Evolutionary conservation across 1,140 invertebrate genomes (phyloP).

Genomic region (Physella acuta): DNA sequence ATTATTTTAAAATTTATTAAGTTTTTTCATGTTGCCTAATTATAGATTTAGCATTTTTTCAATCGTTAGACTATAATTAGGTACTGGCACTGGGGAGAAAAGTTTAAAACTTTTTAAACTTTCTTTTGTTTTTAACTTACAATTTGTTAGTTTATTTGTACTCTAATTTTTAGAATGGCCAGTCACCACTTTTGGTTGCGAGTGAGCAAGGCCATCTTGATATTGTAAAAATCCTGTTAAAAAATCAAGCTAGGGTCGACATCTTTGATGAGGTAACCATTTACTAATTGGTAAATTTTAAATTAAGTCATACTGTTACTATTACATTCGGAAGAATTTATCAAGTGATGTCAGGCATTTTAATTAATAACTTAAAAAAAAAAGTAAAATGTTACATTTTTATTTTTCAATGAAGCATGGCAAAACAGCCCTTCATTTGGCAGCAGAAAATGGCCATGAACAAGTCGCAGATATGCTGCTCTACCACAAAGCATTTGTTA

Average conservation of each 20-base stretch:
- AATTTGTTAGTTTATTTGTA: neutral
- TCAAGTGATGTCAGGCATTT: too few species aligned
- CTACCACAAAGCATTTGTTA: constrained; percentile 96
- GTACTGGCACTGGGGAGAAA: too few species aligned
- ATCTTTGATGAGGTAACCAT: constrained; percentile 93
- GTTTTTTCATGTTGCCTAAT: too few species aligned
- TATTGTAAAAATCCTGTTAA: constrained; percentile 80
- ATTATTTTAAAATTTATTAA: too few species aligned
- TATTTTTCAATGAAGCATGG: constrained; percentile 63
- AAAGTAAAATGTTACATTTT: neutral
- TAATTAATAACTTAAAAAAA: too few species aligned
- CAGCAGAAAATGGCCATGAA: constrained; percentile 86
- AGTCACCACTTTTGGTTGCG: constrained; percentile 94
- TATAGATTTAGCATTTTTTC: too few species aligned
- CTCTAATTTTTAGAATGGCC: constrained; percentile 69
- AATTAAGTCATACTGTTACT: too few species aligned
- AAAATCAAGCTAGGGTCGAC: constrained; percentile 93
- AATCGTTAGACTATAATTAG: too few species aligned
- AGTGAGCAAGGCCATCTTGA: constrained; percentile 69
- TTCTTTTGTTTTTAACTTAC: too few species aligned
- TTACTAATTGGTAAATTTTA: too few species aligned
- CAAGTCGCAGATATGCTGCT: constrained; percentile 93
- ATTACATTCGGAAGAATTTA: too few species aligned
- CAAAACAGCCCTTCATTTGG: constrained; percentile 90
- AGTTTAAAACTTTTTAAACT: too few species aligned